Evolutionary conservation across 2,113 vertebrate species (phyloP), one percentile per base, ranked within the genome.

Genomic region (Sterna hirundo): DNA sequence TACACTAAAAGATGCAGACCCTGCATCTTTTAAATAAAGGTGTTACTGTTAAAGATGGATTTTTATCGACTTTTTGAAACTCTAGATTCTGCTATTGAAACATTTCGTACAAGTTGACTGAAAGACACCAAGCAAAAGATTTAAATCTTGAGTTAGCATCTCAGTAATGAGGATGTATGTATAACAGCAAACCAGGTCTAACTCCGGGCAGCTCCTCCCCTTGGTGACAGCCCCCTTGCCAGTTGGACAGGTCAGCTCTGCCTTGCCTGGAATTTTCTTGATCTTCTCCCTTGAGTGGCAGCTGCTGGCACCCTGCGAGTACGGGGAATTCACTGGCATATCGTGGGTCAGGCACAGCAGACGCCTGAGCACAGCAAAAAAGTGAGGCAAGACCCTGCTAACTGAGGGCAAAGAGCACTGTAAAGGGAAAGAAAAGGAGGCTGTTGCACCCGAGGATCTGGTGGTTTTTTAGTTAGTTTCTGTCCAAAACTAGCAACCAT

Each of bases 261-360:
- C 47, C 64, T 93, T 93, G 86, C 27, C 34, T 81, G 86, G 95
- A 92, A 96, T 94, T 96, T 96, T 96, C 88, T 89, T 95, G 76
- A 92, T 95, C 86, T 86, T 86, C 72, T 55, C 8, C 72, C 57
- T 85, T 95, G 90, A 95, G 57, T 96, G 94, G 60, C 88, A 93
- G 64, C 57, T 96, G 72, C 79, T 96, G 90, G 76, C 77, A 84
- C 36, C 30, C n/a, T 40, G 52, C 0, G 5, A 82, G 44, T 4
- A 15, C 1, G 0, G 18, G 74, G 61, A 95, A 91, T 94, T 84
- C 4, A 1, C 64, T 95, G 91, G 42, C 57, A 29, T 72, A 87
- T 52, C 64, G 38, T 91, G 52, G n/a, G 26, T 88, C 51, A 66
- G 69, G 47, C 55, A 81, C 34, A 70, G 69, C 7, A 3, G 55